Percentiles rank a stretch among this genome's conserved stretches.
Evolutionary conservation across 2,113 vertebrate species (phyloP).

Genomic region (Sarotherodon lohbergeri): DNA sequence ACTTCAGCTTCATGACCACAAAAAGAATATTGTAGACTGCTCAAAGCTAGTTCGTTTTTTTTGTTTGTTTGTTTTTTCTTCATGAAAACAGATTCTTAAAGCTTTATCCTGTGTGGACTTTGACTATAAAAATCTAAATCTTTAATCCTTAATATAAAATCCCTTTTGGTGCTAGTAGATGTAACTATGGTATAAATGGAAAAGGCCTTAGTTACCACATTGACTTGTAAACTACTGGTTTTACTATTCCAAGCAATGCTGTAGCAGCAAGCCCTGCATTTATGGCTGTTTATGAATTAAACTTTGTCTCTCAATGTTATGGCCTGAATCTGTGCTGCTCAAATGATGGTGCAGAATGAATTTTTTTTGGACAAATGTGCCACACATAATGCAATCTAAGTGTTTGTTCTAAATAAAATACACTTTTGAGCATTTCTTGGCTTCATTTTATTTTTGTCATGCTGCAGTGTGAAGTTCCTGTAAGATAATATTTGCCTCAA

Average conservation of each 20-base stretch:
- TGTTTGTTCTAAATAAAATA: background rate
- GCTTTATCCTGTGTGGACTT: background rate
- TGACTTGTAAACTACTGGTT: background rate
- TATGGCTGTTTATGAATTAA: background rate
- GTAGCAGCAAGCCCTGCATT: background rate
- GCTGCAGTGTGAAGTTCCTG: background rate
- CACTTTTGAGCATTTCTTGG: background rate
- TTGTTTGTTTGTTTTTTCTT: background rate
- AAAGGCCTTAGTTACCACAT: background rate
- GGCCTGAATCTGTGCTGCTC: background rate
- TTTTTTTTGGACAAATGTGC: background rate
- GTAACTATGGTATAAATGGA: background rate
- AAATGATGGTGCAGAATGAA: background rate
- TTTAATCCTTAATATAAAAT: background rate
- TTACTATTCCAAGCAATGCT: background rate
- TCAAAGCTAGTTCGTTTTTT: background rate
- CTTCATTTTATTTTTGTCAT: background rate
- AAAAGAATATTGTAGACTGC: background rate
- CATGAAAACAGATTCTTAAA: background rate
- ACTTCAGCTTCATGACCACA: background rate
- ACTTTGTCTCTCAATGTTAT: background rate
- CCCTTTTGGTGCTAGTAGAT: background rate
- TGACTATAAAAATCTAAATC: too few relatives aligned
- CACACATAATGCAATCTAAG: background rate
- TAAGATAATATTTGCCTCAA: background rate